phyloP scores from a whole-genome alignment of 1,140 invertebrate genomes.

The Neodiprion virginianus region DNA sequence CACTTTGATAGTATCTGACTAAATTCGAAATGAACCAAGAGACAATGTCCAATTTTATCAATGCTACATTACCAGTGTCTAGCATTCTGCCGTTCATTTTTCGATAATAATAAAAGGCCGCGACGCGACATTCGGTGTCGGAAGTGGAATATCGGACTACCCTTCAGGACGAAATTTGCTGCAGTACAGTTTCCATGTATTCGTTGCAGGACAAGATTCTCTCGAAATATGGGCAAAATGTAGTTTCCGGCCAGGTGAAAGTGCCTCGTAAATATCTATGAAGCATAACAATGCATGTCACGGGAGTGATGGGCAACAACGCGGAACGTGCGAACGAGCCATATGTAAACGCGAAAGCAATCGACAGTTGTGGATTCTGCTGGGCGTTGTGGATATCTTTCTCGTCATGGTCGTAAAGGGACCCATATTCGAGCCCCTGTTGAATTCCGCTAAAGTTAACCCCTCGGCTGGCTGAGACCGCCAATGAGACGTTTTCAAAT shows the following conservation, averaged over 20 bases:
- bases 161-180: no score
- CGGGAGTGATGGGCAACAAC: not conserved
- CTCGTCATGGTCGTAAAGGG: not conserved
- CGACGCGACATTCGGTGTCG: no score
- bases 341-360: not conserved
- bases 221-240: not conserved
- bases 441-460: not conserved
- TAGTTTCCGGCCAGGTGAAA: not conserved
- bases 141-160: no score
- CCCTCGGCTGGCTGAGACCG: not conserved
- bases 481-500: not conserved
- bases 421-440: not conserved
- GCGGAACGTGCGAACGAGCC: no score
- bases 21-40: no score
- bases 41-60: no score
- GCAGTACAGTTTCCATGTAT: no score
- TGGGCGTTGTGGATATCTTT: not conserved
- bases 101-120: no score
- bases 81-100: no score
- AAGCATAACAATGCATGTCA: slow-evolving; percentile 1
- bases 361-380: not conserved
- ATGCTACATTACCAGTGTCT: no score
- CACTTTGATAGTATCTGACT: no score
- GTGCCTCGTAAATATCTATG: not conserved
- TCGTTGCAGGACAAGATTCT: not conserved